Percentiles rank a stretch among this genome's conserved stretches.
phyloP scores from a whole-genome alignment of 92 coral and sea anemone genomes.

The Actinostola sp. region DNA sequence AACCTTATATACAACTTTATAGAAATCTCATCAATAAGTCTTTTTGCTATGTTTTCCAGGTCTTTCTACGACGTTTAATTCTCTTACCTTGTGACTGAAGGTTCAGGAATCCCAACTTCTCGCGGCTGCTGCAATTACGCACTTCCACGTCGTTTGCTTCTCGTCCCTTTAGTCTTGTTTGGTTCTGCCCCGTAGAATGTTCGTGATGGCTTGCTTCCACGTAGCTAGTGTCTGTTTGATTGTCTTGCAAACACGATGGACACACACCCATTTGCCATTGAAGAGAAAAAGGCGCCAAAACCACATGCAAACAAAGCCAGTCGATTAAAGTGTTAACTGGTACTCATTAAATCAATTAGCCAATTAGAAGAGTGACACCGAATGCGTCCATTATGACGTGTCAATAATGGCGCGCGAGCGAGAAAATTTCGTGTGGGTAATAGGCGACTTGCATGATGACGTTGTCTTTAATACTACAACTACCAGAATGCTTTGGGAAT shows the following conservation, averaged over 20 bases:
- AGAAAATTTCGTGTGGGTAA: no score
- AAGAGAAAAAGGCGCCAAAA: constrained; percentile 1
- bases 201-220: neutral
- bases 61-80: neutral
- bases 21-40: neutral
- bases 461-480: no score
- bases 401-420: neutral
- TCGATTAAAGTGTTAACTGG: no score
- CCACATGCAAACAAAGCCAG: constrained; percentile 5
- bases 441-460: no score
- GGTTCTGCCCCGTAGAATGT: neutral
- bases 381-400: neutral
- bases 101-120: constrained; percentile 12
- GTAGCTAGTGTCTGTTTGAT: neutral
- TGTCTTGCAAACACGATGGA: constrained; percentile 8
- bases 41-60: neutral
- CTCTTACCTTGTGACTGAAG: constrained; percentile 12
- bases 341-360: neutral
- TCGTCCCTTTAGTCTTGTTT: neutral
- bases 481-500: no score
- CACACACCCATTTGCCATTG: constrained; percentile 37
- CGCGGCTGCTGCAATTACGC: neutral
- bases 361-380: neutral
- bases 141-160: neutral
- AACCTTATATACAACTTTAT: no score